Evolutionary conservation across 2,113 vertebrate genomes (phyloP), one percentile per base, ranked within the genome.

Genomic region (Struthio camelus): DNA sequence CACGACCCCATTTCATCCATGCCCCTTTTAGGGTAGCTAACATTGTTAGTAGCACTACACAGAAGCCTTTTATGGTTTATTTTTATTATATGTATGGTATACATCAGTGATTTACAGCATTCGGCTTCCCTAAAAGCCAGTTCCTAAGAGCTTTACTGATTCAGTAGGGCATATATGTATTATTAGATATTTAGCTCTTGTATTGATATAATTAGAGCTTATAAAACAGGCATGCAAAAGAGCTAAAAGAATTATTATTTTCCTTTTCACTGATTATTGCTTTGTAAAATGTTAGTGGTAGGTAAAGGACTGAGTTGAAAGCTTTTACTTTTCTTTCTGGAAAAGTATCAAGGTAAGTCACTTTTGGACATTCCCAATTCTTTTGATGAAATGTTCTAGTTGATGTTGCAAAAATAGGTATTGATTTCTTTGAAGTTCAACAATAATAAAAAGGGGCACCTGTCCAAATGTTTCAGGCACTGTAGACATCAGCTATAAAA

Each of bases 91-190:
- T 30, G 23, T 87, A 70, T 62, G 56, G 62, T 62, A 12, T 25
- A 34, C 66, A 23, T 56, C 56, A 78, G 64, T 92, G 73, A 93
- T 89, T 89, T 89, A 54, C n/a, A 89, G 42, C 0, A 0, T 51
- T 89, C n/a, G 67, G n/a, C 54, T 91, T 93, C 51, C 44, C 46
- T 95, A 87, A 95, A 93, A 95, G 64, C 53, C 50, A 34, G 11
- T 44, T 66, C 46, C 62, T 80, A 77, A 75, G 78, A 96, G 62
- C 42, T 89, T 69, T 73, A 17, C 11, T 87, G 66, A 85, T 92
- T 93, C 81, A 80, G 89, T 87, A 83, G 36, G 61, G 67, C 9
- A 65, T 86, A 71, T 59, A 64, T 83, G 48, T 82, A 78, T 77
- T 90, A 76, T 87, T 48, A 87, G 86, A 94, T 25, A 59, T 89